Percentiles rank a stretch among this genome's conserved stretches.
Evolutionary conservation across 2,888 invertebrate genomes (phyloP).

Genomic region (Diploptera punctata): DNA sequence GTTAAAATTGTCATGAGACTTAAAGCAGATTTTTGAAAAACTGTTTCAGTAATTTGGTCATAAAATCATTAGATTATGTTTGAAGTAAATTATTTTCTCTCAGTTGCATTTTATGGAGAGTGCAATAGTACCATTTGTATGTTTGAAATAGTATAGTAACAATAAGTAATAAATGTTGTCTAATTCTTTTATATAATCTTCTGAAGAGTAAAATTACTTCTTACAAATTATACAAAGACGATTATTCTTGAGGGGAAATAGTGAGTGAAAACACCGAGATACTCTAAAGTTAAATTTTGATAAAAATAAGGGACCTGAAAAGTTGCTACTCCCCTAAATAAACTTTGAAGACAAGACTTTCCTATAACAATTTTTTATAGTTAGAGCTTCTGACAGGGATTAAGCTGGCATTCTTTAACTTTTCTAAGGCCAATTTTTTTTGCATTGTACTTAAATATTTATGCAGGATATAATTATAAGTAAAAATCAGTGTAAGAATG

Average conservation of each 20-base stretch:
- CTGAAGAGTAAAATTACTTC: no score
- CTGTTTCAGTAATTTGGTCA: no score
- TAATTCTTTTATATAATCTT: not conserved
- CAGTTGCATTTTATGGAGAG: conserved; percentile 5
- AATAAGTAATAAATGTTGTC: not conserved
- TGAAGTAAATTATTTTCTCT: no score
- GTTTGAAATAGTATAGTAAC: not conserved
- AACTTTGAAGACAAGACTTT: not conserved
- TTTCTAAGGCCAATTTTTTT: not conserved
- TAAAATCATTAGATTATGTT: no score
- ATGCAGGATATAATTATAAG: no score
- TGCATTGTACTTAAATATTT: no score
- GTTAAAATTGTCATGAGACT: no score
- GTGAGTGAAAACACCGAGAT: no score
- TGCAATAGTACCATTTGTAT: not conserved
- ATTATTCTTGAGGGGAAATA: not conserved
- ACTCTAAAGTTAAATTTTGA: no score
- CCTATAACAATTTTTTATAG: not conserved
- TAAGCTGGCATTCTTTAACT: not conserved
- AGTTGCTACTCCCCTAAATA: not conserved
- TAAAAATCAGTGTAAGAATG: no score
- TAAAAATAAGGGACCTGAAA: not conserved
- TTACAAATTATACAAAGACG: no score
- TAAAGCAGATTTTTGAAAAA: no score
- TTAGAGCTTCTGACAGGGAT: not conserved